A percentile compares a stretch with the other conserved stretches of the same genome.
These are phyloP conservation scores for Silurus lanzhouensis DNA, from an alignment of 2,797 vertebrate species.

Conservation along the genomic window DNA sequence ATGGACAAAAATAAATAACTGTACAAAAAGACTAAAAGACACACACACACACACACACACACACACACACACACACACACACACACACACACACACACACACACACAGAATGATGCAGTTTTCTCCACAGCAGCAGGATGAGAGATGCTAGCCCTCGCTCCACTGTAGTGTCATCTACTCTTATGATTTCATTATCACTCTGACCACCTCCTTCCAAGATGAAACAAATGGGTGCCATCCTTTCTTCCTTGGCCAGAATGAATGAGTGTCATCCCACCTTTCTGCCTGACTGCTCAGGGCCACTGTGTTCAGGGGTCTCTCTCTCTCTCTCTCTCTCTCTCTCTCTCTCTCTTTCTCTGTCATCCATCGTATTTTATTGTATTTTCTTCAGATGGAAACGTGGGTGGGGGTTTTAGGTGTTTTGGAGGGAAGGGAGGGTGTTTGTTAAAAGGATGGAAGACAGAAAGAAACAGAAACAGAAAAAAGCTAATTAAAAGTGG, in stretches of 20 bases:
- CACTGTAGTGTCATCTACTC: conserved; percentile 60
- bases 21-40: neutral
- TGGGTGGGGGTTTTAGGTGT: neutral
- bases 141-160: conserved; percentile 45
- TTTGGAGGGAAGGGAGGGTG: neutral
- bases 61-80: neutral
- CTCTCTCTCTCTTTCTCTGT: too few species aligned
- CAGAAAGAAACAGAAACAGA: neutral
- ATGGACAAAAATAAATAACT: neutral
- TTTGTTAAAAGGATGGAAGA: neutral
- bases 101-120: conserved; percentile 44
- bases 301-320: conserved; percentile 36
- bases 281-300: conserved; percentile 56
- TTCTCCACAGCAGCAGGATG: conserved; percentile 35
- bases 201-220: conserved; percentile 43
- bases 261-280: conserved; percentile 51
- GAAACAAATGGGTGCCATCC: conserved; percentile 46
- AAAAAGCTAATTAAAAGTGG: neutral
- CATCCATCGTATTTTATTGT: conserved; percentile 53
- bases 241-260: conserved; percentile 45
- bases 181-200: conserved; percentile 65
- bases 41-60: too few species aligned
- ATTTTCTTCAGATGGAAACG: neutral
- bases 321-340: neutral
- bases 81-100: conserved; percentile 30